phyloP scores from a whole-genome alignment of 2,113 vertebrate species.

The Apodemus speciosus region DNA sequence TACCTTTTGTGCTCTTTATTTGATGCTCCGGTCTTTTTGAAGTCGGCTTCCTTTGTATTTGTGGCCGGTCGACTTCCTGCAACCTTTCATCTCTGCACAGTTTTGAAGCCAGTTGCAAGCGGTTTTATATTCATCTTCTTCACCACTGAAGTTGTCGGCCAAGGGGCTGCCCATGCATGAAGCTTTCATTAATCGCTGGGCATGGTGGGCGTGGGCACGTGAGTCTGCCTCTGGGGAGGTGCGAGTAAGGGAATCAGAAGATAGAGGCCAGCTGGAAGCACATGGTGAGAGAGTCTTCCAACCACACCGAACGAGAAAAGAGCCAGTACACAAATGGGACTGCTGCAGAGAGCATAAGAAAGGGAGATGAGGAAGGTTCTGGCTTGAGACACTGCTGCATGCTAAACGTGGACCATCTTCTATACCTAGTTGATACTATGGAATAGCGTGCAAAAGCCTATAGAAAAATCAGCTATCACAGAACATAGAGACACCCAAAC shows the following conservation, averaged over 20 bases:
- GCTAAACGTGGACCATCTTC: background rate
- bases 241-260: background rate
- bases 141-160: background rate
- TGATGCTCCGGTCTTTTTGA: background rate
- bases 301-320: background rate
- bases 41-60: conserved; percentile 1
- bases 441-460: accelerated
- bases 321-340: background rate
- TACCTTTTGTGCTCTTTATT: background rate
- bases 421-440: background rate
- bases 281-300: background rate
- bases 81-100: background rate
- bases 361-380: background rate
- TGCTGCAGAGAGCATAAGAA: background rate
- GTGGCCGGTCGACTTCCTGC: background rate
- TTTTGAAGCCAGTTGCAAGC: background rate
- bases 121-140: background rate
- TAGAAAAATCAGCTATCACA: background rate
- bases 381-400: background rate
- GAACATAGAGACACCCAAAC: too few species aligned
- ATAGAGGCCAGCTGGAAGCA: background rate
- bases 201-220: background rate
- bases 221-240: background rate
- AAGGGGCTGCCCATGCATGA: background rate
- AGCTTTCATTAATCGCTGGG: background rate